A percentile compares a stretch with the other conserved stretches of the same genome.
Evolutionary conservation across 2,888 invertebrate genomes (phyloP).

Genomic region (Amphipoea oculea): DNA sequence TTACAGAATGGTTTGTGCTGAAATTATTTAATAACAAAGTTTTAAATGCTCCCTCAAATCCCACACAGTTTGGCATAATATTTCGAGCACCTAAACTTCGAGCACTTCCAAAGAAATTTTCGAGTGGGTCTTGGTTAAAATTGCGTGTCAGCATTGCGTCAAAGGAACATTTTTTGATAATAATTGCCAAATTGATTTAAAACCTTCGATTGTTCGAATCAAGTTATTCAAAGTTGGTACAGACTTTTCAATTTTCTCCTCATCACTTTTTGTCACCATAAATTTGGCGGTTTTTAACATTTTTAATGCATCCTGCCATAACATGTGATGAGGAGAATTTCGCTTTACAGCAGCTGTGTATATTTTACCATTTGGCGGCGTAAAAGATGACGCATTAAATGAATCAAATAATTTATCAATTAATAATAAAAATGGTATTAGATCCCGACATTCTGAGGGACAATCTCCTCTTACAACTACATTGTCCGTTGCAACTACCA

Average conservation of each 20-base stretch:
- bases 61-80: not conserved
- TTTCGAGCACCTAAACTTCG: too few relatives aligned
- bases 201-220: not conserved
- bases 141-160: slow-evolving; percentile 12
- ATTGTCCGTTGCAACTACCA: too few relatives aligned
- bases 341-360: slow-evolving; percentile 11
- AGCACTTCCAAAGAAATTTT: slow-evolving; percentile 17
- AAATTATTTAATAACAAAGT: slow-evolving; percentile 12
- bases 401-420: slow-evolving; percentile 13
- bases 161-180: slow-evolving; percentile 13
- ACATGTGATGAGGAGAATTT: slow-evolving; percentile 18
- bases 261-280: slow-evolving; percentile 13
- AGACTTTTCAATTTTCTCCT: not conserved
- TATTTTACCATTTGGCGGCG: slow-evolving; percentile 19
- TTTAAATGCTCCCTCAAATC: slow-evolving; percentile 1
- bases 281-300: slow-evolving; percentile 14
- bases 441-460: too few relatives aligned
- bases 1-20: slow-evolving; percentile 2
- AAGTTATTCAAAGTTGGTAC: not conserved
- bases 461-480: too few relatives aligned
- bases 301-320: slow-evolving; percentile 17
- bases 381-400: slow-evolving; percentile 19
- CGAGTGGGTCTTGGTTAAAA: too few relatives aligned
- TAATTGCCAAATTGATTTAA: slow-evolving; percentile 20
- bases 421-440: slow-evolving; percentile 1